phyloP scores from a whole-genome alignment of 2,797 vertebrate species.

The Adrianichthys oophorus region DNA sequence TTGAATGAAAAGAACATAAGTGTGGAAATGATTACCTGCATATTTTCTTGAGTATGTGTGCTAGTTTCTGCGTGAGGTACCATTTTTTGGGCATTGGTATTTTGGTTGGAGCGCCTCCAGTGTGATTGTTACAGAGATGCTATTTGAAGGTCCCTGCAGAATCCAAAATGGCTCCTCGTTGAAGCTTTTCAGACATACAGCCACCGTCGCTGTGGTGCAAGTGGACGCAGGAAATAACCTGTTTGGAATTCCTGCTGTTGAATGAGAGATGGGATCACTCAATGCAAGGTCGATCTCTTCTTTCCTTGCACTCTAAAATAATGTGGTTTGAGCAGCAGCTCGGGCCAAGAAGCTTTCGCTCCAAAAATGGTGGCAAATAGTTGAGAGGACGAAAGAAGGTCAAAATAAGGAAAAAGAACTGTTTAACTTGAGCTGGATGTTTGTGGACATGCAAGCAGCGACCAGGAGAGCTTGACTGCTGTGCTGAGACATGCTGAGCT shows the following conservation, averaged over 20 bases:
- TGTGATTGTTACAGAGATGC: conserved; percentile 57
- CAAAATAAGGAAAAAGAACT: conserved; percentile 39
- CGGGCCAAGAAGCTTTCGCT: background rate
- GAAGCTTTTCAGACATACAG: conserved; percentile 40
- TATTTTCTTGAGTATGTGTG: conserved; percentile 18
- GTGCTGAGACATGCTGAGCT: conserved; percentile 52
- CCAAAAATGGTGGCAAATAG: conserved; percentile 8
- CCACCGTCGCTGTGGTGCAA: conserved; percentile 37
- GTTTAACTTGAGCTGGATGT: conserved; percentile 39
- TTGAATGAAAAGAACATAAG: conserved; percentile 52
- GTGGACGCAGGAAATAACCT: conserved; percentile 33
- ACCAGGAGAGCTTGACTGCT: conserved; percentile 44
- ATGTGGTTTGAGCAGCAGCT: conserved; percentile 2
- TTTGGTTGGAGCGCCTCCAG: conserved; percentile 59
- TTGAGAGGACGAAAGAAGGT: conserved; percentile 25
- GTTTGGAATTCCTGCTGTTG: conserved; percentile 45
- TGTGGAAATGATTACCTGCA: conserved; percentile 61
- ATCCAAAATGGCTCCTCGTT: conserved; percentile 33
- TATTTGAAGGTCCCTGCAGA: conserved; percentile 45
- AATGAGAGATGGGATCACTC: conserved; percentile 29
- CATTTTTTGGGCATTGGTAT: conserved; percentile 47
- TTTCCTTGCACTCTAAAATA: conserved; percentile 13
- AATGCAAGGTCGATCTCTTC: conserved; percentile 33
- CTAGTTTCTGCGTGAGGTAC: conserved; percentile 24
- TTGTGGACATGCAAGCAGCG: conserved; percentile 43